Evolutionary conservation across 2,797 vertebrate species (phyloP), one percentile per base, ranked within the genome.

Genomic region (Xenops minutus): DNA sequence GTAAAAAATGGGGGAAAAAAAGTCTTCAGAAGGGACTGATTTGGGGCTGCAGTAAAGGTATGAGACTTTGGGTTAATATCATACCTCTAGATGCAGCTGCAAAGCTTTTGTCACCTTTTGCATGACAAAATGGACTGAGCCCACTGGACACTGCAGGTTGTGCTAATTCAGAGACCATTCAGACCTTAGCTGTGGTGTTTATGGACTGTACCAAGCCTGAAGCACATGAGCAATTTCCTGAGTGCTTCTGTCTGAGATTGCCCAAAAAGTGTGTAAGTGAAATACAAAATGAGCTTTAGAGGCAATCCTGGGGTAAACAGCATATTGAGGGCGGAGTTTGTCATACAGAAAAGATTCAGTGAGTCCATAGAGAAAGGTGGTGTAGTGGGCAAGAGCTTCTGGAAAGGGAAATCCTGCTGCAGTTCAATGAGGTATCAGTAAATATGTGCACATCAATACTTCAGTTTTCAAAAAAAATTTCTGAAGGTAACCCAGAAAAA

Each of bases 1-100:
- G 16, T 17, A 69, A 55, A 36, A 41, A n/a, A 18, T 1, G 3
- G 12, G 21, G 4, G 2, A 46, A 54, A 52, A 1, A 44, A 12
- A 1, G 7, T 59, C 29, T 74, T 29, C 34, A 44, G 55, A 66
- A 67, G 49, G 24, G 8, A 24, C 24, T 73, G 74, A 32, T 73
- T 30, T 82, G 59, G n/a, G 8, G 27, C 30, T 67, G 30, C 37
- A 43, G 39, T 14, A 51, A 48, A 74, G 32, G 51, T 54, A 56
- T 23, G 56, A 56, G 29, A 20, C 36, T n/a, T n/a, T 52, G 36
- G 19, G 7, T 77, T 83, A 68, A 26, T 62, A 21, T 32, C 27
- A 2, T 10, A 21, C 18, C 43, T 36, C 7, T 20, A 37, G 34
- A 27, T 41, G 56, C 61, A 74, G 17, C 61, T 68, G 62, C 18